A percentile compares a stretch with the other conserved stretches of the same genome.
Conservation (phyloP, 92 coral and sea anemone species). For the Siderastrea siderea region DNA sequence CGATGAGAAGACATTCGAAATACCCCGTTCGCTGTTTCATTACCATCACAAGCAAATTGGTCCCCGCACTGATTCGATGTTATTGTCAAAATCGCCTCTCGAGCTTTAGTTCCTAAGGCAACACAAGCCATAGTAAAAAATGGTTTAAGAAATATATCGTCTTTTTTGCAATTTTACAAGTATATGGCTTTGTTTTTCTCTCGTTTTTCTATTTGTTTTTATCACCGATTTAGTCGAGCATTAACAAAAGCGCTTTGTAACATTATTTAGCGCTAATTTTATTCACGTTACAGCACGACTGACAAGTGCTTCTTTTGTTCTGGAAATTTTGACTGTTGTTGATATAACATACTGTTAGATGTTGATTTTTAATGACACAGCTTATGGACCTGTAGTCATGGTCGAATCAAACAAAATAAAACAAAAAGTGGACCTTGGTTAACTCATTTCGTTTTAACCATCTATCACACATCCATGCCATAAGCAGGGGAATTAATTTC, state of each 20-base stretch:
- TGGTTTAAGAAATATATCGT: background rate
- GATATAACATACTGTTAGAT: background rate
- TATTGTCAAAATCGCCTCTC: background rate
- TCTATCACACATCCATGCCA: too few species aligned
- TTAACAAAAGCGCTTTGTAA: background rate
- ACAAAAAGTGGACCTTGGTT: too few species aligned
- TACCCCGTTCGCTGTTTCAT: background rate
- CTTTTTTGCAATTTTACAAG: background rate
- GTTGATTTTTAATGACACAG: background rate
- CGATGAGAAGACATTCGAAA: background rate
- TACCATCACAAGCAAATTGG: background rate
- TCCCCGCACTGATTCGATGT: background rate
- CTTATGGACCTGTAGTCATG: background rate
- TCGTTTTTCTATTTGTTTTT: too few species aligned
- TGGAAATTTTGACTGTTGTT: slow-evolving; percentile 9
- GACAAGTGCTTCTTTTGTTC: background rate
- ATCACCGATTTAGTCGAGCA: too few species aligned
- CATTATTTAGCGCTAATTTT: background rate
- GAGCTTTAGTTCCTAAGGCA: slow-evolving; percentile 4
- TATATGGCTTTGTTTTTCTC: background rate
- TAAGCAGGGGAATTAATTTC: too few species aligned
- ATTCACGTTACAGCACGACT: background rate
- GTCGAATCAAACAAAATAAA: too few species aligned
- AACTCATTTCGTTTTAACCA: too few species aligned
- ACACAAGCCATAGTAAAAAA: slow-evolving; percentile 6